Evolutionary conservation across 37 sponge, comb jelly and placozoan species (phyloP), one percentile per base, ranked within the genome.

Genomic region (Amphimedon queenslandica): DNA sequence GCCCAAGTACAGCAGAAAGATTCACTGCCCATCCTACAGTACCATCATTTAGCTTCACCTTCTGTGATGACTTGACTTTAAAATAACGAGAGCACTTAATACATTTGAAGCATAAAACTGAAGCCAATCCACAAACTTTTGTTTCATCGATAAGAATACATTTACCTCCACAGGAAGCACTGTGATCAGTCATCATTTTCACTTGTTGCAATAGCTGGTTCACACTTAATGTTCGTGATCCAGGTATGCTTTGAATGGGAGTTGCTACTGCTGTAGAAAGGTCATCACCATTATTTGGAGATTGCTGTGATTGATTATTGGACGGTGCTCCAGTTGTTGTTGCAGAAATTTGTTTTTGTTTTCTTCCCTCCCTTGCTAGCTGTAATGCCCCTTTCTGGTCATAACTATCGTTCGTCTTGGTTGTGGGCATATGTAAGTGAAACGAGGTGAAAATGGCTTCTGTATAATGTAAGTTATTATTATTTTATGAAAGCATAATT

Each of bases 1-100:
- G 71, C 6, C 43, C 71, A 16, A 70, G 71, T 3, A 70, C 71
- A 25, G 71, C 71, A 41, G 41, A 43, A 40, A 70, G 10, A 40
- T 70, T 70, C 18, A 40, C 43, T 13, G 71, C 2, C 28, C 43
- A 70, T 3, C 23, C n/a, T n/a, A 29, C 21, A 5, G 13, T 16
- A 3, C 42, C 4, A 36, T 24, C 53, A 42, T 29, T 4, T 47
- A 13, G 51, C 42, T 16, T 42, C 8, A 47, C 13, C 13, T 13
- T 47, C 13, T 47, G 13, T 47, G 71, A 70, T 25, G 71, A 40
- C 4, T 39, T 36, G 29, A 70, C 4, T 3, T 3, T 2, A 41
- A 41, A 40, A 5, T 27, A 42, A 5, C 2, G 5, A 10, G 10
- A 4, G 43, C 71, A 70, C 29, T 70, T 70, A 40, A 29, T 6